Conservation (phyloP, 37 sponge, comb jelly and placozoan species). For the Lycopodina hypogea region DNA sequence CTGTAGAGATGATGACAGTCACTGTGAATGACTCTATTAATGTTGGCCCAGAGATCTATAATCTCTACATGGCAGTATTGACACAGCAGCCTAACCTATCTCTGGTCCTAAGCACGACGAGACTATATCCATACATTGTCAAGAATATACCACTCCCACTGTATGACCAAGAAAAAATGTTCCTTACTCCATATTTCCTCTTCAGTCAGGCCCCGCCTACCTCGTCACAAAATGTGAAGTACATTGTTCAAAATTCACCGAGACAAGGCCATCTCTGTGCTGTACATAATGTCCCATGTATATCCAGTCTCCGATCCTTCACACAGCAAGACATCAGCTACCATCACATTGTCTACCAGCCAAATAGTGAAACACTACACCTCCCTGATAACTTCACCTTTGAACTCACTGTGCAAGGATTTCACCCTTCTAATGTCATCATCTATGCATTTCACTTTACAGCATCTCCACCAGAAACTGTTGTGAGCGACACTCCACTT, state of each 20-base stretch:
- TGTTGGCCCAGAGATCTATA: neutral
- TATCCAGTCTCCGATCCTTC: slow-evolving; percentile 13
- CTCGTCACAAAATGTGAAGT: slow-evolving; percentile 1
- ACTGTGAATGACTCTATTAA: neutral
- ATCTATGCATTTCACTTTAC: neutral
- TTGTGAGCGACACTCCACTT: slow-evolving; percentile 1
- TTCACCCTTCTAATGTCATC: neutral
- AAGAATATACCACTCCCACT: slow-evolving; percentile 43
- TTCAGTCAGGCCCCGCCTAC: neutral
- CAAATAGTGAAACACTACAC: neutral
- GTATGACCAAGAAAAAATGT: neutral
- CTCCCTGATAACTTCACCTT: slow-evolving; percentile 24
- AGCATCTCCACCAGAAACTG: neutral
- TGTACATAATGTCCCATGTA: neutral
- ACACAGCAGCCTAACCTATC: neutral
- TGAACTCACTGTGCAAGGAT: slow-evolving; percentile 12
- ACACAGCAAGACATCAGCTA: slow-evolving; percentile 34
- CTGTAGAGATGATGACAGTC: neutral
- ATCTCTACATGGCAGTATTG: neutral
- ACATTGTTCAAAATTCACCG: slow-evolving; percentile 1
- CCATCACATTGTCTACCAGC: slow-evolving; percentile 21
- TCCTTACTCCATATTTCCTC: slow-evolving; percentile 28
- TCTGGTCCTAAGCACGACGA: neutral
- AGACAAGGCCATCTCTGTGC: slow-evolving; percentile 28
- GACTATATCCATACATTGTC: slow-evolving; percentile 1